Evolutionary conservation across 2,113 vertebrate species (phyloP), one percentile per base, ranked within the genome.

Genomic region (Nothobranchius kuhntae): DNA sequence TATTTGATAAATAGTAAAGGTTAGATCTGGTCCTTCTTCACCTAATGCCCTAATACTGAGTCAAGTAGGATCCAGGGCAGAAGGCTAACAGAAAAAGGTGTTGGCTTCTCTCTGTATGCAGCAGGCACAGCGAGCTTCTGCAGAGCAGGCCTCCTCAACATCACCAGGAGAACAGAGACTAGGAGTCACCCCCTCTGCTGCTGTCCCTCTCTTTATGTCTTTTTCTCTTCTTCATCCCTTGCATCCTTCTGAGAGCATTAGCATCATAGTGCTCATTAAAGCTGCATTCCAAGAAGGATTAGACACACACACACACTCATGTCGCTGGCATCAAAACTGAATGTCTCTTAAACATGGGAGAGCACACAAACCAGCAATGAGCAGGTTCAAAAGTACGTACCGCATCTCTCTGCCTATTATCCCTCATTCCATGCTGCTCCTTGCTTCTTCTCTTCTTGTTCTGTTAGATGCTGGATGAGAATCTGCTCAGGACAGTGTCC

Each of bases 391-490:
- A 75, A 54, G 66, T 75, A 96, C 96, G 88, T 91, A 98, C 96
- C 96, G 91, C 92, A 92, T 95, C 78, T 91, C 88, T 76, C 46
- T 45, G 69, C 56, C 50, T 57, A 59, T 46, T 63, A 38, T 91
- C 60, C 91, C 82, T 93, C 86, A 93, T 89, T 94, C 90, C 91
- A 92, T 94, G 86, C 68, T 12, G 44, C 13, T 13, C 12, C 12
- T 10, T 47, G 15, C 82, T 73, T 78, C 90, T 73, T 64, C 91
- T 78, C 55, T n/a, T 65, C 93, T 91, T 93, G 92, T 93, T 90
- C 17, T 91, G 93, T 93, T 90, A 90, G 93, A 94, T 90, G 93
- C 85, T 93, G 92, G 92, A 86, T 78, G 85, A 79, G 78, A 71
- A 68, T 62, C 72, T 55, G 45, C 91, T 8, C 91, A 92, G 93